Evolutionary conservation across 2,888 invertebrate species (phyloP).

Genomic region (Zaprionus lineosus): DNA sequence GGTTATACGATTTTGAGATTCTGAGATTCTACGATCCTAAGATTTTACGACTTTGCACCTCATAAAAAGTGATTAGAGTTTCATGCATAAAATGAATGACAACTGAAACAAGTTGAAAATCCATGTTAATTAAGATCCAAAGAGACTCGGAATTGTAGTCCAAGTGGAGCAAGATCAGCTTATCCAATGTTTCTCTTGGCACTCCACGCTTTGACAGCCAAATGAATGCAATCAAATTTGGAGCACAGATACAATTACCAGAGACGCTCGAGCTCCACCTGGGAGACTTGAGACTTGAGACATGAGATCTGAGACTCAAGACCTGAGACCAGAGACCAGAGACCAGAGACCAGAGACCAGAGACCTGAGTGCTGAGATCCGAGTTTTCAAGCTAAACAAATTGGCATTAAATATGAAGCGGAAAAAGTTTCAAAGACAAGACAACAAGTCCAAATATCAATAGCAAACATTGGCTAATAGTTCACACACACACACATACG

Average conservation of each 20-base stretch:
- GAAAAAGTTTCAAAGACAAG: constrained; percentile 55
- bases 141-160: constrained; percentile 4
- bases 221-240: constrained; percentile 58
- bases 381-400: constrained; percentile 30
- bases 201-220: constrained; percentile 55
- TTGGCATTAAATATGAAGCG: constrained; percentile 49
- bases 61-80: constrained; percentile 14
- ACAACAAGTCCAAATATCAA: constrained; percentile 45
- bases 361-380: too few relatives aligned
- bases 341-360: constrained; percentile 40
- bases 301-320: constrained; percentile 15
- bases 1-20: too few relatives aligned
- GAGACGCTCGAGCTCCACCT: constrained; percentile 32
- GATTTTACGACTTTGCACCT: constrained; percentile 4
- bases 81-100: constrained; percentile 14
- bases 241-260: constrained; percentile 61
- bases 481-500: constrained; percentile 7
- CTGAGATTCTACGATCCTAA: too few relatives aligned
- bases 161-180: constrained; percentile 24
- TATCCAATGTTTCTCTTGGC: constrained; percentile 24
- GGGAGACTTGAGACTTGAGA: constrained; percentile 21
- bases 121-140: constrained; percentile 11
- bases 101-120: constrained; percentile 9
- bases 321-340: too few relatives aligned
- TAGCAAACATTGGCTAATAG: constrained; percentile 59